These are phyloP conservation scores for Xestobium rufovillosum DNA, from an alignment of 2,888 invertebrate species.

Conservation along the genomic window DNA sequence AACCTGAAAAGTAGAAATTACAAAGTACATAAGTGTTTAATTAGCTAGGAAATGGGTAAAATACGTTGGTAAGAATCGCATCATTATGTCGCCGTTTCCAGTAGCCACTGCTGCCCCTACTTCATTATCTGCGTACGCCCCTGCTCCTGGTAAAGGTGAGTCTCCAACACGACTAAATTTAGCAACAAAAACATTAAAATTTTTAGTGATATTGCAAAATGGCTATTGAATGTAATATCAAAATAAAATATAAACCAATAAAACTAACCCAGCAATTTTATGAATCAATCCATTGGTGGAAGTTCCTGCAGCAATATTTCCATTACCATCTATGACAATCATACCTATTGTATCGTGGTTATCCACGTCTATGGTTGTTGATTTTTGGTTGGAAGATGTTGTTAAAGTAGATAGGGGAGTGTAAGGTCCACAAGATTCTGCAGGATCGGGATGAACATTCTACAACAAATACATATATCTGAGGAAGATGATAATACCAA, in stretches of 20 bases:
- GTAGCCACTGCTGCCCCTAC: conserved; percentile 81
- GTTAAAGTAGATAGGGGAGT: conserved; percentile 36
- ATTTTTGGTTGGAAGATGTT: conserved; percentile 10
- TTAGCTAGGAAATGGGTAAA: not conserved
- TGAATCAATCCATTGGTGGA: conserved; percentile 90
- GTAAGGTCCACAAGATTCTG: conserved; percentile 80
- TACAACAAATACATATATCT: no score
- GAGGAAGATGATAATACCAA: no score
- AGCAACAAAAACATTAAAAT: no score
- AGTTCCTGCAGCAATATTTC: conserved; percentile 82
- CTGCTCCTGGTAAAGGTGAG: conserved; percentile 85
- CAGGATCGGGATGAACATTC: conserved; percentile 84
- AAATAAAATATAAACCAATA: no score
- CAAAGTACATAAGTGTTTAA: no score
- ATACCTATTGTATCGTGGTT: conserved; percentile 98
- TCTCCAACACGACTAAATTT: conserved; percentile 78
- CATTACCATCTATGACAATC: conserved; percentile 74
- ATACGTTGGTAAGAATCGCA: conserved; percentile 88
- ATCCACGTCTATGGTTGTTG: conserved; percentile 37
- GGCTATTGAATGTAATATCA: no score
- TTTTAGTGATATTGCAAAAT: no score
- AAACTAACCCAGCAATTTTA: conserved; percentile 96
- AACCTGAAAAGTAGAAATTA: conserved; percentile 28
- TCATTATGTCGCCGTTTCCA: conserved; percentile 97
- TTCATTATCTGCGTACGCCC: conserved; percentile 84